Base-by-base conservation (phyloP, 1,140 invertebrate genomes). In the Pinna nobilis region DNA sequence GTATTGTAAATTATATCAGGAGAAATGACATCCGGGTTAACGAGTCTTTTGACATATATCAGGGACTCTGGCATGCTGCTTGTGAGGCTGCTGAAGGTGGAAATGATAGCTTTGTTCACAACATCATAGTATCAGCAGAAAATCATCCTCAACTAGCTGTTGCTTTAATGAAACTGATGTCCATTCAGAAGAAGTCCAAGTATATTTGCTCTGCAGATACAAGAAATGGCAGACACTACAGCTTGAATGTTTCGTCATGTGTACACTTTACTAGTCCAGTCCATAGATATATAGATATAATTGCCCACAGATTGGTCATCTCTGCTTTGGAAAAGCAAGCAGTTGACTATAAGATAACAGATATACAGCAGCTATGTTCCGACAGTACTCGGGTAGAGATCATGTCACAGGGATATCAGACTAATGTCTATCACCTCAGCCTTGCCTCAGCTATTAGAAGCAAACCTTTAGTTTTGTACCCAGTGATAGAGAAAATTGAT, bases 221-320 rank as follows among this genome's bases (percentile, higher is more conserved):
- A 7, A 44, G 20, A 28, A 61, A 74, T 20, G 68, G 57, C 53
- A 88, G 90, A 60, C 96, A 97, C 90, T 98, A 95, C 87, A 94
- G 94, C 15, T 87, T 98, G 2, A 95, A 94, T 87, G 92, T 95
- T 59, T 92, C 93, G 7, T 90, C 95, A 33, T 98, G 97, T 84
- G 98, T 96, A 4, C 95, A 97, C 90, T 97, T 98, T 83, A 98
- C 96, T 9, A 97, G 95, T 39, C 97, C 97, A 0, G 97, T 98
- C 77, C 89, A 95, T 81, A 91, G 96, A 60, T 98, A 97, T 91
- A 92, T 96, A 0, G 96, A 98, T 88, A 92, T 97, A 33, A 92
- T 98, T 82, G 95, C 97, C n/a, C 97, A 98, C 87, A 92, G 95
- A 84, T 91, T 91, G 68, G 87, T 89, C n/a, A 84, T 83, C 5